phyloP scores from a whole-genome alignment of 1,140 invertebrate genomes.

The Lucilia sericata region DNA sequence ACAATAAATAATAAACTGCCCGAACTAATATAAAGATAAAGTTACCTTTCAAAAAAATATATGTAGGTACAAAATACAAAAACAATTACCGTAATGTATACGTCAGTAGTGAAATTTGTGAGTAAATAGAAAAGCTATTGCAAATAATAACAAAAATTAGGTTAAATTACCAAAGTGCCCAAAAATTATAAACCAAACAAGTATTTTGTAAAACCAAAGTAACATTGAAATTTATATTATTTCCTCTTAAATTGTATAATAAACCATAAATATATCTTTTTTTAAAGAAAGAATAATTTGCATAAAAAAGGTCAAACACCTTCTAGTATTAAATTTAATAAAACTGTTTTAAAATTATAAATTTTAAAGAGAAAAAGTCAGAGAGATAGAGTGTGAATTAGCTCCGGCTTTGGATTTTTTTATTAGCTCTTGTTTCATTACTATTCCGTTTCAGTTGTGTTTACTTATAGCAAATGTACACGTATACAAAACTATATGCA shows the following conservation, averaged over 20 bases:
- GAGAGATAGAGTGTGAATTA: neutral
- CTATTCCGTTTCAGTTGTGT: neutral
- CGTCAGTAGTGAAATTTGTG: neutral
- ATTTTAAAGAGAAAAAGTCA: neutral
- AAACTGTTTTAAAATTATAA: neutral
- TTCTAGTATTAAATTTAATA: neutral
- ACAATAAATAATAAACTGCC: neutral
- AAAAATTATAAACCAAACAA: neutral
- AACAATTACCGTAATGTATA: neutral
- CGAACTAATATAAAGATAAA: neutral
- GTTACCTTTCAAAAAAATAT: too few species aligned
- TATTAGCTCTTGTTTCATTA: neutral
- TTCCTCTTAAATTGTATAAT: neutral
- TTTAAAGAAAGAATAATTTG: neutral
- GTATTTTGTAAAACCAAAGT: too few species aligned
- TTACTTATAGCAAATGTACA: slow-evolving; percentile 27
- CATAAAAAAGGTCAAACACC: neutral
- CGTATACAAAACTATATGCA: slow-evolving; percentile 10
- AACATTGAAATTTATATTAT: too few species aligned
- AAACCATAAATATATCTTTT: neutral
- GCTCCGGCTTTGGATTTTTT: neutral
- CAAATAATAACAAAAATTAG: neutral
- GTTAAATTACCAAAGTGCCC: neutral
- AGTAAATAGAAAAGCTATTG: neutral
- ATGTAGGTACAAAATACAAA: neutral